These are phyloP conservation scores for Linurgus olivaceus DNA, from an alignment of 2,797 vertebrate genomes.

Conservation along the genomic window DNA sequence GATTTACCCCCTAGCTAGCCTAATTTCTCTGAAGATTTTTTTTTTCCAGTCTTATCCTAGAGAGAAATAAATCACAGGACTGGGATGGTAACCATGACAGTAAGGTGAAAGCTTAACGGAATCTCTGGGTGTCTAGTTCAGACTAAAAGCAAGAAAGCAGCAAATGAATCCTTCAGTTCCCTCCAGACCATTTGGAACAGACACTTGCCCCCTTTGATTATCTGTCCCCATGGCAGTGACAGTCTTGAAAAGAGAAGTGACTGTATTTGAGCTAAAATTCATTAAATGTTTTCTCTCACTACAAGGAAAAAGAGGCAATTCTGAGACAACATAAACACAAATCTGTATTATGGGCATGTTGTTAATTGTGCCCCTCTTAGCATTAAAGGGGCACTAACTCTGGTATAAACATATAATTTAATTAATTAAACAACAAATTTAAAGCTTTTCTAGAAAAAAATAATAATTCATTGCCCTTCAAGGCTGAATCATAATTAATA, in stretches of 20 bases:
- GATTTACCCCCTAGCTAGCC: background rate
- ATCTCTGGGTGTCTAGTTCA: slow-evolving; percentile 5
- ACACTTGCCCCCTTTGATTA: background rate
- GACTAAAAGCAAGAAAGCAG: background rate
- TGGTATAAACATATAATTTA: background rate
- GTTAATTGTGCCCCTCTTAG: background rate
- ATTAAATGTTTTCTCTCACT: slow-evolving; percentile 16
- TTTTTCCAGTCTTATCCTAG: background rate
- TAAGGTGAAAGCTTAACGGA: slow-evolving; percentile 43
- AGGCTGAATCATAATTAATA: background rate
- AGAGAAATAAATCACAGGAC: slow-evolving; percentile 25
- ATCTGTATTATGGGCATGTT: background rate
- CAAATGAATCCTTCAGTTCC: slow-evolving; percentile 21
- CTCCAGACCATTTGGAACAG: slow-evolving; percentile 32
- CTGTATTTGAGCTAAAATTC: slow-evolving; percentile 7
- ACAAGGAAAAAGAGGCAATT: background rate
- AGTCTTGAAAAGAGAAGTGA: slow-evolving; percentile 29
- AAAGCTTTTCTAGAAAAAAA: background rate
- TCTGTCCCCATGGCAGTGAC: slow-evolving; percentile 48
- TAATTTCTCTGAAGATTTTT: background rate
- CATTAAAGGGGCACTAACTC: background rate
- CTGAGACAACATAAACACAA: background rate
- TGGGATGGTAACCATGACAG: slow-evolving; percentile 36
- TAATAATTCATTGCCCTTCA: background rate
- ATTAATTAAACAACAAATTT: background rate